Evolutionary conservation across 2,113 vertebrate species (phyloP), one percentile per base, ranked within the genome.

Genomic region (Prionailurus viverrinus): DNA sequence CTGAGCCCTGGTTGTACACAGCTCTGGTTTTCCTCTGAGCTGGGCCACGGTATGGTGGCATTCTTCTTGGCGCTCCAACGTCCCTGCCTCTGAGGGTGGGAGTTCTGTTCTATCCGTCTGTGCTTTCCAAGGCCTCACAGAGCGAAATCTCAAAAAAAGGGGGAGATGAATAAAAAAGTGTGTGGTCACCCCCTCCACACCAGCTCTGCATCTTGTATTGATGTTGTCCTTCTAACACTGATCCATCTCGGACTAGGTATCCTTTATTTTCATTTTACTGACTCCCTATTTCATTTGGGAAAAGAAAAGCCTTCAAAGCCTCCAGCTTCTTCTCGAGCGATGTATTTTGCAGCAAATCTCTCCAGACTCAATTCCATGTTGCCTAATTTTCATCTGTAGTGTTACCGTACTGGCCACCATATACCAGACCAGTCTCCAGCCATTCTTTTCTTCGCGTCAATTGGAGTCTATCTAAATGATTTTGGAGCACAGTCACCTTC

Each of bases 21-120:
- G 45, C 45, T 45, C 45, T 45, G 45, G 7, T 45, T 45, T 45
- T 55, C 16, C 39, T 25, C 16, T 1, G 10, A 36, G 45, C 1
- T 2, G 31, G 45, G 41, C 5, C 58, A 15, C 0, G 29, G 63
- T 4, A 9, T 3, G 5, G 21, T 9, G 21, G 14, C 2, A 1
- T 41, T 69, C 14, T 1, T 51, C 18, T n/a, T 4, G 41, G 8
- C 0, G 4, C n/a, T 61, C 41, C 7, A 27, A 25, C 3, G 29
- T 5, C 27, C 8, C 1, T 83, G 36, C 12, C 16, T 53, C 31
- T 14, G 65, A 39, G 25, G 19, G 53, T 2, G 19, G 69, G n/a
- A 73, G 48, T 18, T 19, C 12, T 4, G 45, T 53, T 66, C 39
- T 33, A 9, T n/a, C 7, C 23, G 7, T 29, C 27, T 69, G 6